These are phyloP conservation scores for Palaemon carinicauda DNA, from an alignment of 1,140 invertebrate genomes.

Conservation along the genomic window DNA sequence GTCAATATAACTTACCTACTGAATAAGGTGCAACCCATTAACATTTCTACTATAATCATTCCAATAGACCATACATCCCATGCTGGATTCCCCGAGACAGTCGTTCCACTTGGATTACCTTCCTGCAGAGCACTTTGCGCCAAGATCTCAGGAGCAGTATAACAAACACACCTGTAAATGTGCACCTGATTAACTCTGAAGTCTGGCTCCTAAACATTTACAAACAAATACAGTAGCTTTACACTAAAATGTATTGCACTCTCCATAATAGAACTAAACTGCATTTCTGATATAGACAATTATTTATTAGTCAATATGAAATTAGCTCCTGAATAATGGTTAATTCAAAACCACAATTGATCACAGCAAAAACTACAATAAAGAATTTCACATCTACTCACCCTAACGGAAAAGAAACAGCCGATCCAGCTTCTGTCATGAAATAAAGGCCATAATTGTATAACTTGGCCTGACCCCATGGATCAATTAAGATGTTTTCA, in stretches of 20 bases:
- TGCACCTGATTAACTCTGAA: background rate
- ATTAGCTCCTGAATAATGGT: too few relatives aligned
- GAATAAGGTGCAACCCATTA: slow-evolving; percentile 74
- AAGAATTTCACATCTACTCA: slow-evolving; percentile 66
- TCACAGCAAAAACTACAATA: too few relatives aligned
- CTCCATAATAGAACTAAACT: background rate
- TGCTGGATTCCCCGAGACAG: slow-evolving; percentile 54
- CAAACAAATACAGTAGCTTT: too few relatives aligned
- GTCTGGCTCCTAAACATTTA: background rate
- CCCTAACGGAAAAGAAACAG: slow-evolving; percentile 92
- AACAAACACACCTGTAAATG: slow-evolving; percentile 73
- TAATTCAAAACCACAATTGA: too few relatives aligned
- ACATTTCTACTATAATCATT: slow-evolving; percentile 82
- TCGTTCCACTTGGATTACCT: slow-evolving; percentile 11
- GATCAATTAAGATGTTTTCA: slow-evolving; percentile 84
- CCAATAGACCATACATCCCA: slow-evolving; percentile 92
- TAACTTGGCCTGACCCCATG: slow-evolving; percentile 78
- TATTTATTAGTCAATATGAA: too few relatives aligned
- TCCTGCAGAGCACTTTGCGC: slow-evolving; percentile 64
- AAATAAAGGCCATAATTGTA: slow-evolving; percentile 93
- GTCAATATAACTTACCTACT: slow-evolving; percentile 54
- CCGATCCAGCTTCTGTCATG: slow-evolving; percentile 84
- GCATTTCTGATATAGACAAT: background rate
- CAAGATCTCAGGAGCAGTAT: slow-evolving; percentile 87
- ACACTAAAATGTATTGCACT: too few relatives aligned